phyloP scores from a whole-genome alignment of 2,888 invertebrate genomes.

The Petrolisthes manimaculis region DNA sequence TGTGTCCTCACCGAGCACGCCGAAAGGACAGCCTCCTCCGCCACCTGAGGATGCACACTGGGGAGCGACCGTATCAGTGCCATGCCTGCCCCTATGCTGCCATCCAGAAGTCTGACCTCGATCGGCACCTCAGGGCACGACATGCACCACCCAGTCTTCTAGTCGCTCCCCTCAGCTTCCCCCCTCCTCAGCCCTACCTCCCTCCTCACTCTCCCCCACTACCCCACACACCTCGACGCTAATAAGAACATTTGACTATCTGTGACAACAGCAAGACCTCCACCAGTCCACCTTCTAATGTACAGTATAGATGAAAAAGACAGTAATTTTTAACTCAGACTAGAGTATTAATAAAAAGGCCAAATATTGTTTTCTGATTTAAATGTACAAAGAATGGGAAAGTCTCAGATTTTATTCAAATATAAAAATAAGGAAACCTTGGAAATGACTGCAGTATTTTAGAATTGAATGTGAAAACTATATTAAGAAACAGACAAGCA shows the following conservation, averaged over 20 bases:
- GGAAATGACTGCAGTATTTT: not conserved
- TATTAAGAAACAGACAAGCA: not conserved
- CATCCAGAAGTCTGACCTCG: slow-evolving; percentile 59
- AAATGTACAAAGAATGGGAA: too few species aligned
- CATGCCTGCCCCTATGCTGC: slow-evolving; percentile 57
- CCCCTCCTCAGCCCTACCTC: slow-evolving; percentile 20
- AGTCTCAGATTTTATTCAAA: too few species aligned
- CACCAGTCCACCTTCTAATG: too few species aligned
- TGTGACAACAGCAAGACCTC: too few species aligned
- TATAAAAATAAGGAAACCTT: not conserved
- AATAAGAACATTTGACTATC: not conserved
- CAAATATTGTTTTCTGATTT: too few species aligned
- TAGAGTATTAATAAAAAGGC: too few species aligned
- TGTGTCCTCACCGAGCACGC: slow-evolving; percentile 51
- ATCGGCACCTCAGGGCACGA: slow-evolving; percentile 49
- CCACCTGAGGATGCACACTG: slow-evolving; percentile 62
- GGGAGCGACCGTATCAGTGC: slow-evolving; percentile 54
- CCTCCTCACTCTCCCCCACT: slow-evolving; percentile 23
- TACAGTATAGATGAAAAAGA: too few species aligned
- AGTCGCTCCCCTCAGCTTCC: not conserved
- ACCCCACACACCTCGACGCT: slow-evolving; percentile 23
- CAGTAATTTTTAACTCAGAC: too few species aligned
- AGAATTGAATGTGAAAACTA: slow-evolving; percentile 10
- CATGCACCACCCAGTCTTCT: slow-evolving; percentile 21
- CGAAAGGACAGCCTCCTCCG: slow-evolving; percentile 53